Base-by-base conservation (phyloP, 2,888 invertebrate genomes). In the Heteromurus nitidus region DNA sequence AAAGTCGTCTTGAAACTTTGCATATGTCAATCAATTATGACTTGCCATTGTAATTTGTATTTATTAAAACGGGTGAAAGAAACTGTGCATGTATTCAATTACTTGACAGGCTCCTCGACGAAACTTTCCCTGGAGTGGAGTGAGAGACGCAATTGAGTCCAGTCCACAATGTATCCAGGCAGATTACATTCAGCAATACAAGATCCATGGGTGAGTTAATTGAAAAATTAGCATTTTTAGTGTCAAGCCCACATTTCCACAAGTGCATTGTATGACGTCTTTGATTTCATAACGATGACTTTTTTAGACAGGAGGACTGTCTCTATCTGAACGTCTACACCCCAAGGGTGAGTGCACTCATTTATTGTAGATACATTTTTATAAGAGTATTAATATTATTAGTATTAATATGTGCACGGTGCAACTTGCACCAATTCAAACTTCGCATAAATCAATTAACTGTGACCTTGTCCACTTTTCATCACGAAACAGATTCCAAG, bases 131-230 rank as follows among this genome's bases (percentile, higher is more conserved):
- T 87, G 86, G 86, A 80, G 44, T 68, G 83, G 82, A n/a, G 64
- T 86, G 0, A 67, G 83, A 26, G 86, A 87, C 36, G 86, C 86
- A 0, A 82, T 85, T 22, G 84, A 36, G 20, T 68, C 60, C 50
- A 83, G 82, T 53, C 86, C 86, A n/a, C 67, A 81, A 7, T 87
- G 86, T 50, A 76, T 87, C 50, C 86, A 87, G 77, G 75, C 82
- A 0, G 86, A 87, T 53, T 86, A 82, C 53, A 80, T 87, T 18
- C 73, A 84, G 72, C 62, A 82, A 62, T 86, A 87, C 75, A 62
- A 76, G 69, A 60, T 84, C 24, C 53, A 73, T 36, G 77, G 77
- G 77, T 77, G 62, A 2, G 75, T 31, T n/a, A n/a, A n/a, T n/a
- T n/a, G n/a, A n/a, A n/a, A n/a, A n/a, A n/a, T n/a, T n/a, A n/a